phyloP scores from a whole-genome alignment of 2,113 vertebrate species.

The Capreolus pygargus region DNA sequence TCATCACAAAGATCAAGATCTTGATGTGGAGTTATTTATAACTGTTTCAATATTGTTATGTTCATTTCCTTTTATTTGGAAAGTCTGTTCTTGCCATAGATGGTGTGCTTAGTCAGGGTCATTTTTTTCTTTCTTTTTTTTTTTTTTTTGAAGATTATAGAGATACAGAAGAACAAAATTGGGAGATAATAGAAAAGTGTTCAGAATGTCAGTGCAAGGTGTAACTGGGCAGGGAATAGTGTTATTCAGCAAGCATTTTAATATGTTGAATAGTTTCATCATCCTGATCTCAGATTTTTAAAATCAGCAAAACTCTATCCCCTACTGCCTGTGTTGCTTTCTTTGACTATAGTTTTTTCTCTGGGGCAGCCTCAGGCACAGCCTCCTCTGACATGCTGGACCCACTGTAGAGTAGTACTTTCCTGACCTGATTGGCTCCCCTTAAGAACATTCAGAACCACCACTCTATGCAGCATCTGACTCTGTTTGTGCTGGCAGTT shows the following conservation, averaged over 20 bases:
- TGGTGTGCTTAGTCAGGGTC: not conserved
- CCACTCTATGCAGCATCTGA: not conserved
- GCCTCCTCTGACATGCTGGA: not conserved
- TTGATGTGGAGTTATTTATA: not conserved
- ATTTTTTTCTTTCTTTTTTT: not conserved
- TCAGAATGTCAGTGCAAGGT: not conserved
- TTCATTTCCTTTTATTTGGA: not conserved
- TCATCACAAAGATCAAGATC: not conserved
- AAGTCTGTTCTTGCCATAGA: not conserved
- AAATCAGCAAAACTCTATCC: not conserved
- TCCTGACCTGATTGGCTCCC: not conserved
- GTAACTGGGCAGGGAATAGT: not conserved
- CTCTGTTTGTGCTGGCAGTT: not conserved
- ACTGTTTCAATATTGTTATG: not conserved
- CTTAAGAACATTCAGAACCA: not conserved
- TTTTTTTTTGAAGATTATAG: not conserved
- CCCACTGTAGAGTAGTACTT: not conserved
- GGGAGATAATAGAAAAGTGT: not conserved
- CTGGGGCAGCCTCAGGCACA: not conserved
- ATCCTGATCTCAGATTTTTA: slow-evolving; percentile 3
- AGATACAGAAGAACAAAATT: not conserved
- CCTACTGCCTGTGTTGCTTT: not conserved
- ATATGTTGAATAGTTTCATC: not conserved
- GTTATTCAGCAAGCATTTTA: not conserved
- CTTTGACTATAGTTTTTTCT: not conserved